phyloP scores from a whole-genome alignment of 1,140 invertebrate species.

The Scaptomyza pallida region DNA sequence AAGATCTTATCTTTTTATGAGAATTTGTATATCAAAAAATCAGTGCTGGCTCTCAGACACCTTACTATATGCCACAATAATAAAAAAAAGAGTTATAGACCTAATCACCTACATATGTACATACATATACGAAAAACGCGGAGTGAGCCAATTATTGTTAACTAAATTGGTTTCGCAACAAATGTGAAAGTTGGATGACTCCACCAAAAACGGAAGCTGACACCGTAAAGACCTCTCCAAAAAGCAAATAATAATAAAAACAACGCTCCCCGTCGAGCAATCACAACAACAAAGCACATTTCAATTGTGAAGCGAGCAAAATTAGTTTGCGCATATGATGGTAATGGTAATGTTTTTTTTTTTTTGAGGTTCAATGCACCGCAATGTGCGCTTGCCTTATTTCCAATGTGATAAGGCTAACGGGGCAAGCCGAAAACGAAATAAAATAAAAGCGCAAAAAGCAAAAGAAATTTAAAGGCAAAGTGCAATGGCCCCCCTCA shows the following conservation, averaged over 20 bases:
- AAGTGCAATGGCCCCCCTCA: slow-evolving; percentile 33
- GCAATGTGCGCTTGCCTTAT: slow-evolving; percentile 1
- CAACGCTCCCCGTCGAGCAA: neutral
- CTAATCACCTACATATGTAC: slow-evolving; percentile 33
- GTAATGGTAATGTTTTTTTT: slow-evolving; percentile 32
- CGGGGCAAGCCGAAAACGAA: slow-evolving; percentile 10
- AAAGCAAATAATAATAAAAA: neutral
- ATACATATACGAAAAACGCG: neutral
- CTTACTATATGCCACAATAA: no score
- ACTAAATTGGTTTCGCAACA: slow-evolving; percentile 20
- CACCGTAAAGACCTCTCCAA: neutral
- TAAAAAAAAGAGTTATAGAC: slow-evolving; percentile 19
- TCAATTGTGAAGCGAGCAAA: slow-evolving; percentile 21
- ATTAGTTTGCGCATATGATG: slow-evolving; percentile 39
- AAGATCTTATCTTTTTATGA: no score
- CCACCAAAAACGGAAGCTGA: slow-evolving; percentile 40
- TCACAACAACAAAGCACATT: slow-evolving; percentile 18
- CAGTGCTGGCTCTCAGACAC: no score
- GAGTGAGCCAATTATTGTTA: slow-evolving; percentile 22
- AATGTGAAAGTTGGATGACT: slow-evolving; percentile 44
- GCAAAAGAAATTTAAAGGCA: slow-evolving; percentile 30
- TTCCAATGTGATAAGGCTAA: slow-evolving; percentile 38
- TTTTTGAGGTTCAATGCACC: slow-evolving; percentile 44
- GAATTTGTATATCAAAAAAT: no score
- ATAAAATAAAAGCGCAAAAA: slow-evolving; percentile 6